These are phyloP conservation scores for Eupithecia pulchellata DNA, from an alignment of 2,888 invertebrate species.

Conservation along the genomic window DNA sequence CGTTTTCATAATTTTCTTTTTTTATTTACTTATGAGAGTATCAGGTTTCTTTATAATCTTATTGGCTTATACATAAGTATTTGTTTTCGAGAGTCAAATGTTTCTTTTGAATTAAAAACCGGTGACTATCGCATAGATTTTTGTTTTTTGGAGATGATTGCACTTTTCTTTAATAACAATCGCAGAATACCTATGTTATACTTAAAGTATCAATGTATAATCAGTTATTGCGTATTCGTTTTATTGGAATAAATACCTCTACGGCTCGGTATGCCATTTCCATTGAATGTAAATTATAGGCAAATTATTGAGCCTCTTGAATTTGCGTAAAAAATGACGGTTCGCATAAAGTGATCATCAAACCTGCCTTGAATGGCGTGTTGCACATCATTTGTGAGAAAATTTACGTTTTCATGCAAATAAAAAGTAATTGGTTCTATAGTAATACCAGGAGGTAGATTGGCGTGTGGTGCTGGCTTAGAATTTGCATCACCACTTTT, in stretches of 20 bases:
- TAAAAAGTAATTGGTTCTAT: neutral
- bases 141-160: neutral
- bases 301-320: neutral
- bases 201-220: too few species aligned
- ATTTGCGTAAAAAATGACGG: neutral
- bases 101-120: neutral
- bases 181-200: too few species aligned
- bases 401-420: neutral
- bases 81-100: too few species aligned
- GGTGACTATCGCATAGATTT: neutral
- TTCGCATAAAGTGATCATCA: neutral
- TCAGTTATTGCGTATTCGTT: neutral
- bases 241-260: neutral
- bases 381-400: neutral
- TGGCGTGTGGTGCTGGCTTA: neutral
- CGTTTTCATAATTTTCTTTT: too few species aligned
- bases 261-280: neutral
- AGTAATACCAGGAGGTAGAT: neutral
- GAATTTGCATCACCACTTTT: neutral
- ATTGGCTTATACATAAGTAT: too few species aligned
- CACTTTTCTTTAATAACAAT: neutral
- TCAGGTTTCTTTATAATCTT: neutral
- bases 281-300: neutral
- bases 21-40: too few species aligned
- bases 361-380: neutral